Evolutionary conservation across 2,797 vertebrate genomes (phyloP), one percentile per base, ranked within the genome.

Genomic region (Phrynocephalus guinanensis): DNA sequence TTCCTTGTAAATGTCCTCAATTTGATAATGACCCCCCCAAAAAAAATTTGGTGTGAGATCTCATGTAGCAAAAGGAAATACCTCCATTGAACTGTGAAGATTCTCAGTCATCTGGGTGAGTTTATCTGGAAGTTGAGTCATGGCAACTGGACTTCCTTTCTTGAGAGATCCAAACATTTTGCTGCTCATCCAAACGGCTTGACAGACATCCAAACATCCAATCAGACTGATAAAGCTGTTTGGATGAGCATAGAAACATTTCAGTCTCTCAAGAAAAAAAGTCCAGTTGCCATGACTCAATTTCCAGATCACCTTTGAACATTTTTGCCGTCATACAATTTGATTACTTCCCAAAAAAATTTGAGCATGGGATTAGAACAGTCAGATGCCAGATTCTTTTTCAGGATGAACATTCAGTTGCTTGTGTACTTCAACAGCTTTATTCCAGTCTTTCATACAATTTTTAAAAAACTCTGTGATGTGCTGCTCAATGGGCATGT

Each of bases 81-180:
- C 2, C 15, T 7, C 15, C 71, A 33, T 15, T 73, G 15, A 82
- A 9, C 26, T 44, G 38, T 44, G 38, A 44, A 44, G 38, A 44
- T 44, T 44, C 3, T 44, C 38, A 44, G 38, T 44, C 38, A 44
- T 44, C 38, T 44, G 38, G 38, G 38, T 44, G 38, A 44, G 38
- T 44, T 44, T 44, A 44, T 44, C 38, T 44, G 38, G 38, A 44
- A 44, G 38, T 44, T 44, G 38, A 44, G 38, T 44, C 38, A 44
- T 44, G 38, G 38, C 38, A 44, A 44, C 38, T 44, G 38, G 38
- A 44, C 38, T 44, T 44, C 1, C 1, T 44, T 44, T 44, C 38
- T 44, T 44, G 38, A 44, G 38, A 5, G 38, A 44, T 1, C 1
- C 0, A 44, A 44, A 44, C 1, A 1, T 44, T 44, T 44, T 1